Percentiles rank a stretch among this genome's conserved stretches.
These are phyloP conservation scores for Lutraria rhynchaena DNA, from an alignment of 1,140 invertebrate genomes.

Conservation along the genomic window DNA sequence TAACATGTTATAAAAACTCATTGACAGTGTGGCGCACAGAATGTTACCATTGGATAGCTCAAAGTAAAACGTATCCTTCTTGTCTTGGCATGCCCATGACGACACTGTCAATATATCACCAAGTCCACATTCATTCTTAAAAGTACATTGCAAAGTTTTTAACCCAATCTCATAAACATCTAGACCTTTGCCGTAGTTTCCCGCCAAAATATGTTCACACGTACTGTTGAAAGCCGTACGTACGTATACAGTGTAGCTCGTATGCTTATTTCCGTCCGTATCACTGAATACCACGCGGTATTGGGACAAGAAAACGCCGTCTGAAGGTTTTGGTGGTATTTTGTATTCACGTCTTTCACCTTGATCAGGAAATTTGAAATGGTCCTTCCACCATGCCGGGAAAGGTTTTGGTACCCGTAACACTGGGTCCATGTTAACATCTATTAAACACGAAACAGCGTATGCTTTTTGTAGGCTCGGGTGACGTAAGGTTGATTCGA, in stretches of 20 bases:
- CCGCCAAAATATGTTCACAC: constrained; percentile 23
- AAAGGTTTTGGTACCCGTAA: constrained; percentile 36
- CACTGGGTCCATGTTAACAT: constrained; percentile 42
- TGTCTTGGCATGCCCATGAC: constrained; percentile 27
- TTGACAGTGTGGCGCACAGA: neutral
- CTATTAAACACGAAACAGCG: neutral
- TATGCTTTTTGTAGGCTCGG: neutral
- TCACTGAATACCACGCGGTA: constrained; percentile 41
- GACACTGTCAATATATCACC: constrained; percentile 33
- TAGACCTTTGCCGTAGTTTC: constrained; percentile 14
- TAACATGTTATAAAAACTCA: constrained; percentile 22
- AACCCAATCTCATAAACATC: constrained; percentile 30
- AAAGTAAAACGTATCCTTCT: constrained; percentile 30
- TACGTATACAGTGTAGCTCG: constrained; percentile 30
- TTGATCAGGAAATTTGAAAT: constrained; percentile 18
- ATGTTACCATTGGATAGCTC: constrained; percentile 24
- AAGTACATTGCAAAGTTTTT: constrained; percentile 21
- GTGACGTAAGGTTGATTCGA: constrained; percentile 21
- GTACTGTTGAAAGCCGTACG: constrained; percentile 22
- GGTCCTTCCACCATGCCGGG: constrained; percentile 20
- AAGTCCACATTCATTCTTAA: constrained; percentile 27
- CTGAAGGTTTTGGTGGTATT: constrained; percentile 25
- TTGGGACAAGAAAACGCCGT: constrained; percentile 9
- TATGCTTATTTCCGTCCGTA: constrained; percentile 40
- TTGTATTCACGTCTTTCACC: constrained; percentile 16